Base-by-base conservation (phyloP, 1,140 invertebrate species). In the Coboldia fuscipes region DNA sequence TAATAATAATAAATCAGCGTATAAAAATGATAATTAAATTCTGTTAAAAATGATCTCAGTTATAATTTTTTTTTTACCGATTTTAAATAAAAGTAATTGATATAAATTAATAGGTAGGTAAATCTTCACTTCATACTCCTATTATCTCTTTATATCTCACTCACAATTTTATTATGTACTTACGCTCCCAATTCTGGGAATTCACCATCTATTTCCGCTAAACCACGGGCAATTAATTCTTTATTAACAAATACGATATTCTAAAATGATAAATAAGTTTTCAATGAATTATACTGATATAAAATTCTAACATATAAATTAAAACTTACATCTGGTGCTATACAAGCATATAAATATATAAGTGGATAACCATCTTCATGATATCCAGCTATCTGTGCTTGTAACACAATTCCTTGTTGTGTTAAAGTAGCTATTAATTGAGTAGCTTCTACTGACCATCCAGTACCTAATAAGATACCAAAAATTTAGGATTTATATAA, bases 321-420 rank as follows among this genome's bases (percentile, higher is more conserved):
- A 28, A 37, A 47, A 56, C 57, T 63, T 57, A 82, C 79, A 65
- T 73, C 66, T 39, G 68, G 64, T 44, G 65, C 65, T 44, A 70
- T 50, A 21, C 72, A 65, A 50, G 75, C 68, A 56, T 78, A 84
- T 36, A 86, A 66, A 50, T 79, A 69, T 39, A 88, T 70, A 44
- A 77, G 67, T 32, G 82, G 79, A 43, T 77, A 58, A 30, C 72
- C 74, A 40, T 70, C 66, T 41, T 77, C 71, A 39, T 75, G 72
- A 47, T 84, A 83, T 39, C 72, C 77, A 41, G 75, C 74, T 38
- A 93, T 69, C 59, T 88, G 76, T 38, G 84, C 84, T 64, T 88
- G 82, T 39, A 88, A 64, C 42, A 88, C 62, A 47, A 76, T 69
- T 35, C 75, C 74, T 32, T 32, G n/a, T 43, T 68, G 67, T 36